Base-by-base conservation (phyloP, 2,113 vertebrate genomes). In the Daphoenositta chrysoptera region DNA sequence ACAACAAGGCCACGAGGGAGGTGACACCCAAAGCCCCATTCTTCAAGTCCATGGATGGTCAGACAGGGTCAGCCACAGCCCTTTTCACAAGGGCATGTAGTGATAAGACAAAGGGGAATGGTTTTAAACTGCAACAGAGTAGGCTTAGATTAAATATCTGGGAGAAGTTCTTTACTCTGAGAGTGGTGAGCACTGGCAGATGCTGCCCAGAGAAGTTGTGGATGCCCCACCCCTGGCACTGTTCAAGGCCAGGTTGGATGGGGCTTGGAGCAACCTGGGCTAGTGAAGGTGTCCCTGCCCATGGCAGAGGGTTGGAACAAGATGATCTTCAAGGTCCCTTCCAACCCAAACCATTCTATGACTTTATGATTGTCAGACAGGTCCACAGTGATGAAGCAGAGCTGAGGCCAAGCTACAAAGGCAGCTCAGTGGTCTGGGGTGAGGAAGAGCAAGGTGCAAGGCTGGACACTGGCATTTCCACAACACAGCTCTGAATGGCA, bases 211-310 rank as follows among this genome's bases (percentile, higher is more conserved):
- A 37, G 27, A 56, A 37, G 26, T 15, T 69, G 21, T 35, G 47
- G n/a, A 3, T 63, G 31, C 3, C 22, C 31, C 18, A 13, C 7
- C 12, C 26, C 35, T 42, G 10, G 1, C 1, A 56, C 12, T 28
- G 35, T 20, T 28, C 40, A 63, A 37, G 27, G 31, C 18, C 21
- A 28, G 18, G 3, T 1, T 83, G 35, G 30, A 37, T 37, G 35
- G 17, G 3, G 1, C 12, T 70, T 1, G 3, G 48, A 63, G 47
- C 7, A 61, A 16, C 4, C n/a, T 35, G 14, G 11, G 18, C 8
- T 61, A 6, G 14, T 47, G 17, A 9, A 27, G 1, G 2, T 23
- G 13, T 54, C 11, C 28, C 20, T 35, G 21, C 13, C 61, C 8
- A 6, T 27, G 21, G 40, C 21, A 54, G 4, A 5, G 22, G 24